Evolutionary conservation across 2,888 invertebrate species (phyloP), one percentile per base, ranked within the genome.

Genomic region (Drosophila cognata): DNA sequence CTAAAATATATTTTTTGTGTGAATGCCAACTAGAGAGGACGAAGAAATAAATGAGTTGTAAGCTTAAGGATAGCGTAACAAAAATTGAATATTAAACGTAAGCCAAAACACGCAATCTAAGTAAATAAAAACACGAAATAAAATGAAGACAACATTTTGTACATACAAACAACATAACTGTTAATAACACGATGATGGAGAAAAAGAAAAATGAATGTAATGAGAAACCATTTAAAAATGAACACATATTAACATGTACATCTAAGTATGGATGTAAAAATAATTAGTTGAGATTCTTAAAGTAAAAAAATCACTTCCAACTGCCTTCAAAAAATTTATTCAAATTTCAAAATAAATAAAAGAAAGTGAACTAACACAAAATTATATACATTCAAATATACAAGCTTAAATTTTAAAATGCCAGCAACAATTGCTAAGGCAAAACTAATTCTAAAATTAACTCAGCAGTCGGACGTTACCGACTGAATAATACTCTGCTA

Each of bases 321-420:
- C 88, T 85, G 85, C 90, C 85, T 85, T 85, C 53, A 56, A 60
- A 75, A 75, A 69, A 58, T 41, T 18, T 60, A 52, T 61, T 28
- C 66, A 52, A 74, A 52, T 51, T 36, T 29, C 29, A 56, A 65
- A 52, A 52, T 43, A 67, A 53, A 33, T 13, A 21, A 58, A 68
- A 46, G 2, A 56, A 28, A 55, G 28, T 33, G 52, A 43, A 35
- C 29, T 41, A 57, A 48, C 16, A 56, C 46, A 50, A 38, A 35
- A 36, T 61, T 35, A 60, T 62, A 75, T 58, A 63, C 41, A 53
- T 58, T 21, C 21, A 53, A 21, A 59, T 65, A 66, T 41, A 52
- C 31, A 70, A 64, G 46, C 48, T 52, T 61, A 38, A 38, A 66
- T 53, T 55, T 36, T 5, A 48, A 38, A 60, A 65, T 33, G 41